Evolutionary conservation across 2,888 invertebrate genomes (phyloP).

Genomic region (Brachynemurus nebulosus): DNA sequence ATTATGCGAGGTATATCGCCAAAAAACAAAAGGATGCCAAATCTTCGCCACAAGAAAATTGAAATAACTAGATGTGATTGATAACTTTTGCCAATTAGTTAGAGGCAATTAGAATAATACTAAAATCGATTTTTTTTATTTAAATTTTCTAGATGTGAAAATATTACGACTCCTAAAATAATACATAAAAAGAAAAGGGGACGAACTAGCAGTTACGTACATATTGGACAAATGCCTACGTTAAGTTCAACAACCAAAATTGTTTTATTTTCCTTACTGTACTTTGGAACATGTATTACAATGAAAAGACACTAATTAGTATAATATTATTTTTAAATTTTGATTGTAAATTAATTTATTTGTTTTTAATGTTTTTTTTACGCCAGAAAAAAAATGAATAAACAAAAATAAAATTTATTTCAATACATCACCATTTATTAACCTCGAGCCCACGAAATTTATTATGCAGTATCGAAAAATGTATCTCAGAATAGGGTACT

Average conservation of each 20-base stretch:
- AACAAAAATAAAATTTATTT: too few relatives aligned
- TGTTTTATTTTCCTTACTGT: slow-evolving; percentile 6
- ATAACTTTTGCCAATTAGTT: background rate
- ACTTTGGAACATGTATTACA: slow-evolving; percentile 6
- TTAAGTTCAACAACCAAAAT: slow-evolving; percentile 5
- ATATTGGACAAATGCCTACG: slow-evolving; percentile 3
- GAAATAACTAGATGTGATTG: slow-evolving; percentile 3
- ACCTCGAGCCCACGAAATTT: too few relatives aligned
- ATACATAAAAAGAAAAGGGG: slow-evolving; percentile 7
- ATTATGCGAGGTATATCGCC: slow-evolving; percentile 12
- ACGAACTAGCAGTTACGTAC: slow-evolving; percentile 3
- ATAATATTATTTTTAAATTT: background rate
- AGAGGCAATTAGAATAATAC: background rate
- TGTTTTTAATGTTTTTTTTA: too few relatives aligned
- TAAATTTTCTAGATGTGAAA: slow-evolving; percentile 6
- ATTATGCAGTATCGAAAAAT: too few relatives aligned
- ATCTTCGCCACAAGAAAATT: background rate
- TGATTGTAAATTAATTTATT: background rate
- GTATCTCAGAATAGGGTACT: too few relatives aligned
- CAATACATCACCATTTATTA: too few relatives aligned
- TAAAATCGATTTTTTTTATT: background rate
- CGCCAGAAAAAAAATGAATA: too few relatives aligned
- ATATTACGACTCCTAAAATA: slow-evolving; percentile 1
- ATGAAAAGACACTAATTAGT: background rate
- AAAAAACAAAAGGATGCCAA: slow-evolving; percentile 9